These are phyloP conservation scores for Seira musarum DNA, from an alignment of 2,888 invertebrate species.

Conservation along the genomic window DNA sequence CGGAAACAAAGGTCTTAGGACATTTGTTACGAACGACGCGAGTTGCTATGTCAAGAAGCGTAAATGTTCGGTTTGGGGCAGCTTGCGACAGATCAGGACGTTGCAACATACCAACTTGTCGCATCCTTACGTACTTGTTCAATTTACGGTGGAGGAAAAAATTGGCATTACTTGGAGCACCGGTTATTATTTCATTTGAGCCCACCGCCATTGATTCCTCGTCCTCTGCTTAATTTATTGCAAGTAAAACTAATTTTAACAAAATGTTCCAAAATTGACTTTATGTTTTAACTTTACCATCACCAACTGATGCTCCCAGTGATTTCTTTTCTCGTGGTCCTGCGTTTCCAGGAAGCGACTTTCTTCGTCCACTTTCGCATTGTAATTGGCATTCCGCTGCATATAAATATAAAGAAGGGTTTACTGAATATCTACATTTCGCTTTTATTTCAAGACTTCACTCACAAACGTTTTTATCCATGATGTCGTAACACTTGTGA, in stretches of 20 bases:
- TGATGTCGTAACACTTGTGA: conserved; percentile 40
- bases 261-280: too few relatives aligned
- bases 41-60: conserved; percentile 48
- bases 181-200: neutral
- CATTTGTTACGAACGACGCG: conserved; percentile 53
- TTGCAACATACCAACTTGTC: conserved; percentile 50
- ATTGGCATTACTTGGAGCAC: conserved; percentile 28
- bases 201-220: neutral
- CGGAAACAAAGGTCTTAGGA: conserved; percentile 46
- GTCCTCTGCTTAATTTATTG: neutral
- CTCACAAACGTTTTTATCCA: conserved; percentile 43
- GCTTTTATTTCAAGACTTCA: too few relatives aligned
- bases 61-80: conserved; percentile 52
- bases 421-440: too few relatives aligned
- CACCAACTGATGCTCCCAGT: neutral
- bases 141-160: conserved; percentile 56
- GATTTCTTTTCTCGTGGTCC: neutral
- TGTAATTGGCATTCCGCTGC: conserved; percentile 28
- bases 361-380: conserved; percentile 19
- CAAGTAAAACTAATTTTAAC: neutral
- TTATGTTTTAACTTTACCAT: too few relatives aligned
- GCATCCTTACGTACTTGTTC: conserved; percentile 53
- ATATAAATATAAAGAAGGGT: too few relatives aligned
- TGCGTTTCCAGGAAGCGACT: neutral
- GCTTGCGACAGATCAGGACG: conserved; percentile 28